Percentiles rank a stretch among this genome's conserved stretches.
phyloP scores from a whole-genome alignment of 1,140 invertebrate species.

The Battus philenor region DNA sequence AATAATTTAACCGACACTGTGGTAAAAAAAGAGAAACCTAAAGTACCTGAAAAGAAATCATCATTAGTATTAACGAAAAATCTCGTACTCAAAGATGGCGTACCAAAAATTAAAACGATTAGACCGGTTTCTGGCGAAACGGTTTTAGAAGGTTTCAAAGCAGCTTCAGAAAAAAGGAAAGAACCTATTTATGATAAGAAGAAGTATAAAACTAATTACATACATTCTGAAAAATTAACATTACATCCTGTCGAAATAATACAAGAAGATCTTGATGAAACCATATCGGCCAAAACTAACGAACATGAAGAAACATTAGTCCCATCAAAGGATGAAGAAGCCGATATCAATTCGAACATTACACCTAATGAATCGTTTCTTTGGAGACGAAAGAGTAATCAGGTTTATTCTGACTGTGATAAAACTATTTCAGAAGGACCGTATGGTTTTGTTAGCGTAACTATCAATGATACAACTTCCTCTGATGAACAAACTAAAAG shows the following conservation, averaged over 20 bases:
- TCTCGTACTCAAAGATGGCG: slow-evolving; percentile 66
- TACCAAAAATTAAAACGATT: slow-evolving; percentile 68
- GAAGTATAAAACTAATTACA: slow-evolving; percentile 66
- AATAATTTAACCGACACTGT: slow-evolving; percentile 28
- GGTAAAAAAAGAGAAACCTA: slow-evolving; percentile 62
- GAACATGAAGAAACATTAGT: slow-evolving; percentile 3
- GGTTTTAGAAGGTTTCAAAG: slow-evolving; percentile 22
- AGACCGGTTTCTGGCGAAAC: slow-evolving; percentile 36
- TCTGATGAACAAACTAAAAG: slow-evolving; percentile 25
- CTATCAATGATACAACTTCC: slow-evolving; percentile 36
- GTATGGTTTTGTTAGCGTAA: slow-evolving; percentile 50
- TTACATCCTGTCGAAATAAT: slow-evolving; percentile 66
- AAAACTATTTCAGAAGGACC: slow-evolving; percentile 47
- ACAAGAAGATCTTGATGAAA: slow-evolving; percentile 57
- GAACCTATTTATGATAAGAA: slow-evolving; percentile 63
- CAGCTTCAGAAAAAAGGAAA: slow-evolving; percentile 41
- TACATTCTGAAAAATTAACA: slow-evolving; percentile 60
- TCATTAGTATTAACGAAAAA: slow-evolving; percentile 68
- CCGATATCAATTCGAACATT: slow-evolving; percentile 53
- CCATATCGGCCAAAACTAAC: slow-evolving; percentile 7
- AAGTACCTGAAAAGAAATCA: slow-evolving; percentile 74
- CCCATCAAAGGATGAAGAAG: slow-evolving; percentile 33
- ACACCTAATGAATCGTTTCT: slow-evolving; percentile 73
- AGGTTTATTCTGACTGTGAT: slow-evolving; percentile 57
- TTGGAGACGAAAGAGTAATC: slow-evolving; percentile 64